Base-by-base conservation (phyloP, 2,888 invertebrate species). In the Escarpia spicata region DNA sequence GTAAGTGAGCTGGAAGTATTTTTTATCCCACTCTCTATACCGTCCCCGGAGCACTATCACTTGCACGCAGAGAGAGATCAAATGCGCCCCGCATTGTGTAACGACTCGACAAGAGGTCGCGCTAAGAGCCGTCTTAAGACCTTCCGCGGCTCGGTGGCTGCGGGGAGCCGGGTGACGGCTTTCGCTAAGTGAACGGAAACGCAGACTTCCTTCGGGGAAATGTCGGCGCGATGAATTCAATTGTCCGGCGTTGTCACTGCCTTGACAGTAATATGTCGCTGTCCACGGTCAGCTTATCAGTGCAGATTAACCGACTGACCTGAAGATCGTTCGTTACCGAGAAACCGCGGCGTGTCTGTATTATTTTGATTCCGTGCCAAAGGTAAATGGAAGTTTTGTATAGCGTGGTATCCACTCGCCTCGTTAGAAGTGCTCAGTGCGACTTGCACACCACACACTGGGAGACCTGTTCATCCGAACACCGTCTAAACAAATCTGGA, bases 121-220 rank as follows among this genome's bases (percentile, higher is more conserved):
- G 75, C 26, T 75, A 75, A 75, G 75, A 15, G 75, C 75, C 26
- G 75, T 75, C 75, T 75, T 75, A 75, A 75, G 19, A 75, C 75
- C 26, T 75, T 9, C 19, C 19, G 26, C n/a, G 4, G 19, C n/a
- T 75, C 26, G 75, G 75, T 26, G 75, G 19, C 75, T 75, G 26
- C n/a, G 19, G 75, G 19, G 75, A 75, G 26, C 75, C 19, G 4
- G n/a, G 6, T 26, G 75, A 26, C 75, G 75, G 75, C 75, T 75
- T 75, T 75, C 75, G 75, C 75, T 75, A 75, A 75, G 75, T 75
- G 75, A 75, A 75, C 75, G 75, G 75, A 75, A 75, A 26, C 75
- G 75, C 75, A 75, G 75, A 75, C 19, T 75, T 75, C 75, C 75
- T 75, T 75, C 75, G 75, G 75, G 75, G 75, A 75, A 75, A 75